Evolutionary conservation across 2,888 invertebrate genomes (phyloP), one percentile per base, ranked within the genome.

Genomic region (Yponomeuta malinellus): DNA sequence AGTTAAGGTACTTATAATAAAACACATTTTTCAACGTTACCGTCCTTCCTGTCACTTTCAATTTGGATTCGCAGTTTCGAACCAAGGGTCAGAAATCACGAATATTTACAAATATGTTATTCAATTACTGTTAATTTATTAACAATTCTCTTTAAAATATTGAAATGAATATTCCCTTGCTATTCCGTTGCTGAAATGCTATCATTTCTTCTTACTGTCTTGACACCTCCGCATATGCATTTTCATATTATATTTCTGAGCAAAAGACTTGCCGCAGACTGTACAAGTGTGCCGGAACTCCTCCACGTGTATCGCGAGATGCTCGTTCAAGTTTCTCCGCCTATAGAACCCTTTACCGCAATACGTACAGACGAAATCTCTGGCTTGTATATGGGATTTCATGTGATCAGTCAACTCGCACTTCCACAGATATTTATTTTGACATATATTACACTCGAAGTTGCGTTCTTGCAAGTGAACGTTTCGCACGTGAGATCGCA

Each of bases 391-490:
- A 31, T 69, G 71, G 1, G 43, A 69, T 48, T 68, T 67, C 48
- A 69, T 63, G 65, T 71, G 71, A n/a, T 71, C 63, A 4, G 31
- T 69, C 31, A 71, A 48, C 31, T 64, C 68, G 5, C 59, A 63
- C 43, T 64, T 63, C 48, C 52, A 43, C 59, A 68, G 52, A 12
- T 65, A 71, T 43, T 48, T 48, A 43, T 71, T 63, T 2, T 37
- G 23, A 48, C 71, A 71, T 23, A 65, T 12, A 12, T 23, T 37
- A 37, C 71, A 71, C 37, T 48, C 69, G 63, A 48, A 65, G 52
- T 71, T 68, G 5, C 69, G n/a, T 33, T 71, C 71, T 29, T 69
- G 63, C 48, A 69, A 29, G 33, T 71, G 71, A 6, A 59, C 5
- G 2, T 48, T 59, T 1, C 68, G 48, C n/a, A 63, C 31, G 33